Conservation (phyloP, 1,140 invertebrate species). For the Bombus ignitus region DNA sequence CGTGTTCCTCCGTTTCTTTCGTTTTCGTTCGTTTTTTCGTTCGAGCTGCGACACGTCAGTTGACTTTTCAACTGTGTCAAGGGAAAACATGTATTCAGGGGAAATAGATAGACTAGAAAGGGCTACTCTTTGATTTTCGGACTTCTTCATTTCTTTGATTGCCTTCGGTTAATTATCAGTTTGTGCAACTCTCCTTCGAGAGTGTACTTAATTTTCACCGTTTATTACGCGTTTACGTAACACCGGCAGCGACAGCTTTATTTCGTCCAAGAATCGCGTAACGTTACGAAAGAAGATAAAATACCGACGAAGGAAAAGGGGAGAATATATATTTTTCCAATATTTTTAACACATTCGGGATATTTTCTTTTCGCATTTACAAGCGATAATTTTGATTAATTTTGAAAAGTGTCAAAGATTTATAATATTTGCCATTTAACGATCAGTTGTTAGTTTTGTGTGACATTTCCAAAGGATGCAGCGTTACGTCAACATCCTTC, state of each 20-base stretch:
- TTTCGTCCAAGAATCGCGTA: too few species aligned
- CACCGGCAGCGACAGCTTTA: background rate
- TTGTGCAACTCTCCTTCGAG: background rate
- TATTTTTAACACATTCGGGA: background rate
- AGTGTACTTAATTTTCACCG: too few species aligned
- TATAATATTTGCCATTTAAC: too few species aligned
- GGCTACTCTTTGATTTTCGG: too few species aligned
- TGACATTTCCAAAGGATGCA: background rate
- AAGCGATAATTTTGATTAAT: too few species aligned
- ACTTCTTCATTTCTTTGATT: background rate
- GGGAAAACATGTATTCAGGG: background rate
- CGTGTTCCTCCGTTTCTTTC: background rate
- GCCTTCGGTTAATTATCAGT: background rate
- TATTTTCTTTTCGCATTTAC: too few species aligned
- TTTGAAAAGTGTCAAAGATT: too few species aligned
- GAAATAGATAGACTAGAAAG: background rate
- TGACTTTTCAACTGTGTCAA: too few species aligned
- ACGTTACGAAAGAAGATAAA: background rate
- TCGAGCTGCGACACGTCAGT: background rate
- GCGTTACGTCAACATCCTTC: background rate
- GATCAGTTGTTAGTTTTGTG: too few species aligned
- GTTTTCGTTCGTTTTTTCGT: background rate
- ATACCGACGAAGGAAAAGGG: background rate
- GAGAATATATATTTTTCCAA: background rate
- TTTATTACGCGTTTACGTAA: constrained; percentile 19